Base-by-base conservation (phyloP, 2,888 invertebrate species). In the Chloroclystis v-ata region DNA sequence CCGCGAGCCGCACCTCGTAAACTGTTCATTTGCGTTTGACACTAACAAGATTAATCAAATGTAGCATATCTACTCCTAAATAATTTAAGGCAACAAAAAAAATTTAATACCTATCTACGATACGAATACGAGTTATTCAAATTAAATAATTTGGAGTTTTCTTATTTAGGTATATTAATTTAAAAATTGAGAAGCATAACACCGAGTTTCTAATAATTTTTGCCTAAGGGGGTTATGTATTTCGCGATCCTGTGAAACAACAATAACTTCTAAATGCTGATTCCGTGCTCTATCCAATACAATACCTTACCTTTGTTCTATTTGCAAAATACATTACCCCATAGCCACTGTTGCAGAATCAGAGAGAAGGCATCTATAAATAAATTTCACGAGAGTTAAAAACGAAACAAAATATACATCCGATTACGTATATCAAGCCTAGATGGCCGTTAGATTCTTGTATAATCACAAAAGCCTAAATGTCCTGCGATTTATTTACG, bases 391-490 rank as follows among this genome's bases (percentile, higher is more conserved):
- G 16, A 1, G 11, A 33, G 10, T 52, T 49, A 46, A 37, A 39
- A 39, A 43, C 47, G 47, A 33, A 54, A 57, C 56, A 63, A 56
- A 60, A 64, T 61, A 64, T 60, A 1, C 16, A 10, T n/a, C 43
- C 43, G 60, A 65, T 65, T 61, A 43, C 50, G 53, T 56, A 48
- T 57, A 56, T 45, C 48, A 51, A 40, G 52, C 49, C 52, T 57
- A 49, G 47, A 25, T 28, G 45, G 38, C n/a, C 20, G 32, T 49
- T 29, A 51, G 43, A 41, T 47, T 42, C 47, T 67, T 67, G 61
- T 59, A 52, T 65, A 61, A 63, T 54, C 37, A 56, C 54, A 42
- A 49, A 54, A 58, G 53, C 54, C 28, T 28, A 26, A 35, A 28
- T 16, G 35, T 43, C 56, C 56, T 55, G 35, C 5, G 10, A 20